Percentiles rank a stretch among this genome's conserved stretches.
Conservation (phyloP, 2,888 invertebrate genomes). For the Pandemis cinnamomeana region DNA sequence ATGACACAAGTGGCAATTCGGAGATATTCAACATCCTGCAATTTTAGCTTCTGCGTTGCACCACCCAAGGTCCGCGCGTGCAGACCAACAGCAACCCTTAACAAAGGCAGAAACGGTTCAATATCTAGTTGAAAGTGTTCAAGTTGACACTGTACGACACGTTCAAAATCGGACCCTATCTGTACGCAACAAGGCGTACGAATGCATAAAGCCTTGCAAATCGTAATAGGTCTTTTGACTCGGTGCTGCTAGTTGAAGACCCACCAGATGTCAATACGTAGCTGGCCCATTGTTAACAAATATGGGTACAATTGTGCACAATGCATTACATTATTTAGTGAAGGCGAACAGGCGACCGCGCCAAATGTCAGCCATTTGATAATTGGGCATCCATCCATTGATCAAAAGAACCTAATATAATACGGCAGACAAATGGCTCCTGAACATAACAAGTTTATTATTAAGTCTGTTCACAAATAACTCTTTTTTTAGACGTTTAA, state of each 20-base stretch:
- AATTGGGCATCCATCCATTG: slow-evolving; percentile 67
- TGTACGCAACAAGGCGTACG: not conserved
- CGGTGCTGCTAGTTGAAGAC: slow-evolving; percentile 50
- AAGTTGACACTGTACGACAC: not conserved
- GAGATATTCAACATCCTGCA: slow-evolving; percentile 58
- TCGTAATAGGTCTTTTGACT: slow-evolving; percentile 37
- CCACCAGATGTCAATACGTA: slow-evolving; percentile 75
- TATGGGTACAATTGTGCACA: slow-evolving; percentile 79
- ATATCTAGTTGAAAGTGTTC: not conserved
- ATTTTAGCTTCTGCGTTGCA: slow-evolving; percentile 44
- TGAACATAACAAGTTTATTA: slow-evolving; percentile 24
- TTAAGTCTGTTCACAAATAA: not conserved
- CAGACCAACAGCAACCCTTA: slow-evolving; percentile 3
- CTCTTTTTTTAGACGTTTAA: not conserved
- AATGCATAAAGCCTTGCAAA: not conserved
- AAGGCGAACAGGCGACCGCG: slow-evolving; percentile 65
- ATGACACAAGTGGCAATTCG: slow-evolving; percentile 72
- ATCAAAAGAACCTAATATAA: slow-evolving; percentile 58
- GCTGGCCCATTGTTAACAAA: slow-evolving; percentile 78
- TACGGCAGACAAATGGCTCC: slow-evolving; percentile 54
- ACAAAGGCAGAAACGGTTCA: slow-evolving; percentile 8
- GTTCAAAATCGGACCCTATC: slow-evolving; percentile 20
- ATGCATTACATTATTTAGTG: slow-evolving; percentile 73
- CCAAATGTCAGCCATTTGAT: slow-evolving; percentile 79
- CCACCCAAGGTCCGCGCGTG: not conserved